A percentile compares a stretch with the other conserved stretches of the same genome.
These are phyloP conservation scores for Heterodera schachtii DNA, from an alignment of 1,140 invertebrate genomes.

Conservation along the genomic window DNA sequence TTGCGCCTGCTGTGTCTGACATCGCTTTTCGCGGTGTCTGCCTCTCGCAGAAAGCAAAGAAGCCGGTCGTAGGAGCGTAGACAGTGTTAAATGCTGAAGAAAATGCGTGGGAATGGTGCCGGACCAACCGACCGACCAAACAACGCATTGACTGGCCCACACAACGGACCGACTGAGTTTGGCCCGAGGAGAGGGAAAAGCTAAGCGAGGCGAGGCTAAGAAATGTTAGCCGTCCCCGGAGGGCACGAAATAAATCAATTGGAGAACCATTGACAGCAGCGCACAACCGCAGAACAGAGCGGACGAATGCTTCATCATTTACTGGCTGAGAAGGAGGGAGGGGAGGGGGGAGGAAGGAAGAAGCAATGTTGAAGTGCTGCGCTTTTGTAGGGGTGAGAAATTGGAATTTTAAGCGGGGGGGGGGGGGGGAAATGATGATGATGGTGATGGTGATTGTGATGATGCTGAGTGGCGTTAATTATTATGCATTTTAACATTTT, in stretches of 20 bases:
- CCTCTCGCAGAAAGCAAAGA: background rate
- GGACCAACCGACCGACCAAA: too few species aligned
- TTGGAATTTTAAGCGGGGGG: background rate
- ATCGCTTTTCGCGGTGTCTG: background rate
- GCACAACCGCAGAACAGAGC: background rate
- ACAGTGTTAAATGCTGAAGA: too few species aligned
- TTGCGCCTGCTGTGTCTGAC: background rate
- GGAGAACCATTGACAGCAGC: background rate
- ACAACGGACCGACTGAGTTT: background rate
- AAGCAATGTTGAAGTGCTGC: background rate
- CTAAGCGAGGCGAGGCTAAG: background rate
- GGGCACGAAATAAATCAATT: conserved; percentile 3
- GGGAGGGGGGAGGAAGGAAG: too few species aligned
- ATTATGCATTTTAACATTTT: too few species aligned
- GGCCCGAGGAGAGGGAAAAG: background rate
- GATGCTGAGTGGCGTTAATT: too few species aligned
- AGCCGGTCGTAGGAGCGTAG: too few species aligned
- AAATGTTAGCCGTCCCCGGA: background rate
- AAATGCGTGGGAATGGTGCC: too few species aligned
- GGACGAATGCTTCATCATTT: background rate
- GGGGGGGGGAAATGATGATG: too few species aligned
- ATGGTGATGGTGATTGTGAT: too few species aligned
- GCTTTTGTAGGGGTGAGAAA: conserved; percentile 2
- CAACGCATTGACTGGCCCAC: too few species aligned
- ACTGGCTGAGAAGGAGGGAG: background rate